Percentiles rank a stretch among this genome's conserved stretches.
Evolutionary conservation across 2,797 vertebrate species (phyloP).

Genomic region (Coendou prehensilis): DNA sequence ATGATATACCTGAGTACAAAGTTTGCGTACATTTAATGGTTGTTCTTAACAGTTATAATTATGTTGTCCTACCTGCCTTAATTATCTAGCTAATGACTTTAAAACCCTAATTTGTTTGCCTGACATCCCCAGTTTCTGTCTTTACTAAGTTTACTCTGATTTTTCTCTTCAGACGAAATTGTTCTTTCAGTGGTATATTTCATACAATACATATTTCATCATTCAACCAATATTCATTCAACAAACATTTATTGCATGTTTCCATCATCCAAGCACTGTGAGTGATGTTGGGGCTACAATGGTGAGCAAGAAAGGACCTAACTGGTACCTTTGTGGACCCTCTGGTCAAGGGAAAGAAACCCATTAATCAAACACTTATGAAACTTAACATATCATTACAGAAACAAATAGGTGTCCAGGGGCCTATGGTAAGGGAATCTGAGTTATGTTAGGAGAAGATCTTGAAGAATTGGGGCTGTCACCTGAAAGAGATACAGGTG

Average conservation of each 20-base stretch:
- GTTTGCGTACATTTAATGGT: conserved; percentile 66
- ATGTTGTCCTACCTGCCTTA: conserved; percentile 57
- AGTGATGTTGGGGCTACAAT: neutral
- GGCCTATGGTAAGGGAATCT: neutral
- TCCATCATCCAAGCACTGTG: neutral
- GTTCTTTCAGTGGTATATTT: neutral
- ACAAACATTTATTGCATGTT: neutral
- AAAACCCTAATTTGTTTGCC: conserved; percentile 8
- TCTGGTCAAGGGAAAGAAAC: neutral
- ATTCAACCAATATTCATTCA: conserved; percentile 11
- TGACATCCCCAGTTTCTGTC: conserved; percentile 27
- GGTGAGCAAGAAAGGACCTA: neutral
- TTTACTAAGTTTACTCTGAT: conserved; percentile 29
- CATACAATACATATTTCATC: neutral
- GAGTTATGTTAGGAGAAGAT: conserved; percentile 7
- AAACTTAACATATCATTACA: neutral
- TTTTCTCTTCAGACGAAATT: conserved; percentile 53
- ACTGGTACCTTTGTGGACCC: neutral
- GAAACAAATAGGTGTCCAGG: neutral
- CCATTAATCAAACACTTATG: neutral
- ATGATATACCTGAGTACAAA: conserved; percentile 54
- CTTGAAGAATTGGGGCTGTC: neutral
- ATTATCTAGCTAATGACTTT: conserved; percentile 64
- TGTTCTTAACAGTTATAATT: conserved; percentile 63
- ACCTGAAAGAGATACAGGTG: neutral